A percentile compares a stretch with the other conserved stretches of the same genome.
phyloP scores from a whole-genome alignment of 2,797 vertebrate genomes.

The Alosa sapidissima region DNA sequence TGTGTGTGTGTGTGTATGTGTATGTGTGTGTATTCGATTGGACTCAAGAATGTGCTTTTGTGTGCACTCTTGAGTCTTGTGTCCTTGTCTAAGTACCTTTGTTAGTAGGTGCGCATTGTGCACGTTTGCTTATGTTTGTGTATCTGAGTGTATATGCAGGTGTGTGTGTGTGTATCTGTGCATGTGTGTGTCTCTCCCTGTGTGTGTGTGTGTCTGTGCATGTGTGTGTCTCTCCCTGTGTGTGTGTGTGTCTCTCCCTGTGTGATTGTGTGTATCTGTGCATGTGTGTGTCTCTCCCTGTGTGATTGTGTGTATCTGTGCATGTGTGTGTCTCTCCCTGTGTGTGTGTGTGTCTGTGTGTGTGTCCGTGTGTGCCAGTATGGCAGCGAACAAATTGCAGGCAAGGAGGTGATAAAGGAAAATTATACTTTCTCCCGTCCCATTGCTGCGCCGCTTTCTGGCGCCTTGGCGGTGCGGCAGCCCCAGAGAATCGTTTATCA shows the following conservation, averaged over 20 bases:
- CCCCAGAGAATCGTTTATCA: constrained; percentile 74
- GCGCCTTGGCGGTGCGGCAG: constrained; percentile 53
- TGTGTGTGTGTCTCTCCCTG: constrained; percentile 39
- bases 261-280: constrained; percentile 39
- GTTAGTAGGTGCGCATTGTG: not conserved
- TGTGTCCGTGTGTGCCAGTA: constrained; percentile 23
- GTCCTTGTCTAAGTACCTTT: not conserved
- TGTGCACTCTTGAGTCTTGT: not conserved
- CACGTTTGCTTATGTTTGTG: constrained; percentile 40
- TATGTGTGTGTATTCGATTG: not conserved
- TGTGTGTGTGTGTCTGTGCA: not conserved
- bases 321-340: not conserved
- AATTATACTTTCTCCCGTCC: constrained; percentile 72
- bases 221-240: constrained; percentile 56
- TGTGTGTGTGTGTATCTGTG: constrained; percentile 32
- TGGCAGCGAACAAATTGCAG: constrained; percentile 75
- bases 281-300: constrained; percentile 58
- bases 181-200: not conserved
- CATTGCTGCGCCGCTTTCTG: constrained; percentile 49
- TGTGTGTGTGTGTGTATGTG: not conserved
- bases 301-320: not conserved
- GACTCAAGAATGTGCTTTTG: not conserved
- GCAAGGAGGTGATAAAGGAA: constrained; percentile 69
- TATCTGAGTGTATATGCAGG: constrained; percentile 55
- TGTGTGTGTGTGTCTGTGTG: constrained; percentile 48